phyloP scores from a whole-genome alignment of 1,140 invertebrate species.

The Anthonomus grandis region DNA sequence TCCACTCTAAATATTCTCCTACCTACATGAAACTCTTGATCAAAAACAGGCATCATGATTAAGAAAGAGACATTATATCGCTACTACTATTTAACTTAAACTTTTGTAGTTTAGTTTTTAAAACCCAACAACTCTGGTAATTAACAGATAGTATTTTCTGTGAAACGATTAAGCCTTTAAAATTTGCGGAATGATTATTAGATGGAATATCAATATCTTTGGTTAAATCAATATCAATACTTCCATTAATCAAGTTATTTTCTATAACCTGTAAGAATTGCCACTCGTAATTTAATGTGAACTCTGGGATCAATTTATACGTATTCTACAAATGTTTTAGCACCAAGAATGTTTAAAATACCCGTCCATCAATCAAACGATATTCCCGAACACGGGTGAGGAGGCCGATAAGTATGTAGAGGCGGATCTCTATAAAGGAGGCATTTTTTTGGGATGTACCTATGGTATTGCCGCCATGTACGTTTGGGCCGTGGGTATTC shows the following conservation, averaged over 20 bases:
- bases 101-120: too few relatives aligned
- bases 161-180: too few relatives aligned
- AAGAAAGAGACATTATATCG: too few relatives aligned
- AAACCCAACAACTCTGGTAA: too few relatives aligned
- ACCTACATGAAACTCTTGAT: too few relatives aligned
- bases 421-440: constrained; percentile 80
- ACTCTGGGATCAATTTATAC: neutral
- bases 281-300: neutral
- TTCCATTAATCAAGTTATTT: neutral
- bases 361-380: constrained; percentile 33
- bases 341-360: constrained; percentile 25
- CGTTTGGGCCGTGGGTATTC: constrained; percentile 88
- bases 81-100: too few relatives aligned
- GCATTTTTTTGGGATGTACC: constrained; percentile 80
- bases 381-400: constrained; percentile 46
- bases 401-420: constrained; percentile 58
- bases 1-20: too few relatives aligned
- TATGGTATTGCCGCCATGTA: constrained; percentile 82
- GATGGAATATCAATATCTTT: too few relatives aligned
- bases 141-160: too few relatives aligned
- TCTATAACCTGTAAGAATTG: neutral
- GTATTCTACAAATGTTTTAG: constrained; percentile 10
- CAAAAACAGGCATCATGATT: too few relatives aligned
- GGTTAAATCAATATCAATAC: too few relatives aligned
- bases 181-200: too few relatives aligned